These are phyloP conservation scores for Psittacula echo DNA, from an alignment of 2,797 vertebrate genomes.

Conservation along the genomic window DNA sequence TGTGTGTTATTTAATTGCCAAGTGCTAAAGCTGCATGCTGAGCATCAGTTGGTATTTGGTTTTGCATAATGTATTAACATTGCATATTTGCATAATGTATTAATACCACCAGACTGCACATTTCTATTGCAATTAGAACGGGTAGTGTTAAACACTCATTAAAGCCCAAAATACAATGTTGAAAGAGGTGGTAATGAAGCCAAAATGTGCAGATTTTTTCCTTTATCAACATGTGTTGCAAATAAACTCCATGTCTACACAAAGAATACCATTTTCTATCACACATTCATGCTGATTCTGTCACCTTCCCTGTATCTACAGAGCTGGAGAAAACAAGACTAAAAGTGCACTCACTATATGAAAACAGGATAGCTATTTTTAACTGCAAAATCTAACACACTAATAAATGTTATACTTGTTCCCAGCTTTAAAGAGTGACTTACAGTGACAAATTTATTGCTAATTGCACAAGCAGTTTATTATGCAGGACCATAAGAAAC, in stretches of 20 bases:
- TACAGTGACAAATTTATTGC: conserved; percentile 55
- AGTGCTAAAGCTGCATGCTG: background rate
- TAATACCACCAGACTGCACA: background rate
- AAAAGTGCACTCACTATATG: background rate
- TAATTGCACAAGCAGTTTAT: conserved; percentile 55
- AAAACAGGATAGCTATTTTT: conserved; percentile 58
- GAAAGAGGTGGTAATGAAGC: background rate
- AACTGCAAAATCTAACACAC: conserved; percentile 10
- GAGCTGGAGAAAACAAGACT: background rate
- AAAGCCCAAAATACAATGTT: background rate
- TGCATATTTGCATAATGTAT: background rate
- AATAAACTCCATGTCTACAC: background rate
- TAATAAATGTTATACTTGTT: conserved; percentile 59
- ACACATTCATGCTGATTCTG: background rate
- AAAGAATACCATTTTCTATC: background rate
- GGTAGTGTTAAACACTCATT: fast-evolving
- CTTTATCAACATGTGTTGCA: background rate
- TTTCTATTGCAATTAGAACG: background rate
- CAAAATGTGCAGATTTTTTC: background rate
- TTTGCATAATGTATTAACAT: background rate
- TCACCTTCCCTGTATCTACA: background rate
- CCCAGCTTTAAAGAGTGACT: conserved; percentile 21
- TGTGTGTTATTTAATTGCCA: background rate
- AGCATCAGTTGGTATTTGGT: background rate
- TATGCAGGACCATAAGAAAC: conserved; percentile 14